Base-by-base conservation (phyloP, 2,113 vertebrate genomes). In the Macquaria ambigua region DNA sequence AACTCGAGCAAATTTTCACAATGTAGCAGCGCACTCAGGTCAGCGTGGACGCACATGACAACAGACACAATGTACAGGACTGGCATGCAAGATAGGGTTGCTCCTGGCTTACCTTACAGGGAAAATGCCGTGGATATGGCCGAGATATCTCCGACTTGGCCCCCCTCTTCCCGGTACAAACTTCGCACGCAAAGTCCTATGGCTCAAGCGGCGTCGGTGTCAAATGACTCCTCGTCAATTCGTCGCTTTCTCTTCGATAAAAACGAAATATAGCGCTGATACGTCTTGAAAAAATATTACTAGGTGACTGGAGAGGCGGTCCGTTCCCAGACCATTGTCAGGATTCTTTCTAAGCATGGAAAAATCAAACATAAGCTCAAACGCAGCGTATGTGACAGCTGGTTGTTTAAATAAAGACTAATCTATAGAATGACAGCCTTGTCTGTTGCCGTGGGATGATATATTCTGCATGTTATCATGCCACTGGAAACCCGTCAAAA, bases 51-150 rank as follows among this genome's bases (percentile, higher is more conserved):
- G 64, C 71, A 50, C 61, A 68, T 55, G 77, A 84, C 69, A 86
- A 66, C 61, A 79, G 37, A 53, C 52, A 66, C 80, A 77, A 69
- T 25, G 67, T 5, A 53, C 55, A 61, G 7, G 39, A 74, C 21
- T 82, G 87, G 71, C 82, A 89, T 70, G 55, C 61, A 66, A 11
- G 53, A 70, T 43, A 41, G 43, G 50, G 23, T 25, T 20, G 67
- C n/a, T 74, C 68, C 85, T 70, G 80, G 43, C 94, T 96, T 96
- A 96, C 96, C 96, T 95, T 88, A 41, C 62, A 70, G 78, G 55
- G 82, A 48, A 87, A 93, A 91, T 31, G 83, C 81, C 71, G 86
- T 82, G 90, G 93, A 94, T 88, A 20, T 77, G 77, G 86, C 74
- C 68, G 90, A 85, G 87, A 87, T 92, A 63, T 90, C 87, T 88